phyloP scores from a whole-genome alignment of 2,888 invertebrate genomes.

The Gortyna flavago region DNA sequence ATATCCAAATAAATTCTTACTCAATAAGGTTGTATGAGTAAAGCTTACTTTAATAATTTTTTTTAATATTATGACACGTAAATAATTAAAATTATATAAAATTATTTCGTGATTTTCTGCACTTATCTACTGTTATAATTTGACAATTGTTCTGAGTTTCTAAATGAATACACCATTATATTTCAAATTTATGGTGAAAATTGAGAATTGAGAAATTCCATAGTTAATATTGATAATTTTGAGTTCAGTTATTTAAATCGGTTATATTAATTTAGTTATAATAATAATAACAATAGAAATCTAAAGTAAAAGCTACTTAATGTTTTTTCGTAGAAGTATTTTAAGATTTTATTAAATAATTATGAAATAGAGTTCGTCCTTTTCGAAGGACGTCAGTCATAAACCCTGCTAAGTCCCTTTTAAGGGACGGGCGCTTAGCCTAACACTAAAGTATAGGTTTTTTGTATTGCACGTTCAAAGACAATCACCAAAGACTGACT shows the following conservation, averaged over 20 bases:
- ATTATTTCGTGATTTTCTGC: neutral
- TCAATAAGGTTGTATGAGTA: neutral
- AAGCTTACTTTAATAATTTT: neutral
- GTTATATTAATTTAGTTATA: too few species aligned
- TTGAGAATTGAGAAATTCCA: neutral
- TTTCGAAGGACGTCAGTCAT: constrained; percentile 38
- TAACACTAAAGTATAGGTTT: constrained; percentile 23
- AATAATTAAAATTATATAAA: neutral
- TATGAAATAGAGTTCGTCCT: constrained; percentile 34
- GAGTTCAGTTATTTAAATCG: neutral
- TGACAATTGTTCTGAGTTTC: neutral
- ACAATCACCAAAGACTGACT: neutral
- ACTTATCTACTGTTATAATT: neutral
- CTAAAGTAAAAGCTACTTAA: neutral
- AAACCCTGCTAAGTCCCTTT: constrained; percentile 45
- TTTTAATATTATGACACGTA: neutral
- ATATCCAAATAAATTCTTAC: constrained; percentile 10
- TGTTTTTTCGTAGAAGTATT: constrained; percentile 7
- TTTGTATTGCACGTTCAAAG: neutral
- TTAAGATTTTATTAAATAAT: constrained; percentile 19
- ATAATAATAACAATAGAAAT: constrained; percentile 1
- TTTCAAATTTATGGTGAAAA: neutral
- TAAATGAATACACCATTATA: neutral
- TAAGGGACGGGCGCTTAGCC: constrained; percentile 33
- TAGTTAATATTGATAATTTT: neutral